Base-by-base conservation (phyloP, 1,140 invertebrate genomes). In the Zaprionus ornatus region DNA sequence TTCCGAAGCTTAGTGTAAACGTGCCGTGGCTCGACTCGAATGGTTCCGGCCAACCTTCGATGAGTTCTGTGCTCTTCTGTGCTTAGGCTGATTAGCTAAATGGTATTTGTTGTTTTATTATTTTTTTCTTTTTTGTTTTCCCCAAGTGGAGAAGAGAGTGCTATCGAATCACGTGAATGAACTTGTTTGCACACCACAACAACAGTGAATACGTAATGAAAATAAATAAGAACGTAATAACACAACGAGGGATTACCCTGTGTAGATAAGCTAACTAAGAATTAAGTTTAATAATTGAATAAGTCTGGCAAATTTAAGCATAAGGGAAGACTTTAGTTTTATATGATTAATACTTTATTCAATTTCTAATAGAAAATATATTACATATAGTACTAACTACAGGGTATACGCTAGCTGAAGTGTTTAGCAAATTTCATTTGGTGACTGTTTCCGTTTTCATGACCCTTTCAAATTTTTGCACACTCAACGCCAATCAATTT, bases 401-500 rank as follows among this genome's bases (percentile, higher is more conserved):
- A 57, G 17, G 17, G 37, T 70, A 70, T 69, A n/a, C 25, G 13
- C 12, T 42, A 73, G 29, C 7, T 32, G 9, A 0, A 32, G 29
- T 17, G 7, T 9, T 66, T 64, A 32, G 25, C 61, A 54, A 55
- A 59, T 73, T 60, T 56, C 48, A 42, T 72, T 72, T 68, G 55
- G 48, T 57, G 63, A 78, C 65, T 77, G 40, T 66, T 83, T 76
- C 73, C 68, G 68, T 63, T 63, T 73, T 83, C 81, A 83, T 83
- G 80, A 79, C 81, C 72, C 61, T 72, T 56, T 57, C 74, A 73
- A 83, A 83, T 83, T 79, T 83, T 83, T 74, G 50, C 65, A 63
- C 80, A 87, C 83, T 87, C 83, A 83, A 82, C 83, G 83, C 73
- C 83, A 87, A 87, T 87, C 83, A 87, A 87, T 80, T 87, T 80